These are phyloP conservation scores for Agrochola lychnidis DNA, from an alignment of 2,888 invertebrate species.

Conservation along the genomic window DNA sequence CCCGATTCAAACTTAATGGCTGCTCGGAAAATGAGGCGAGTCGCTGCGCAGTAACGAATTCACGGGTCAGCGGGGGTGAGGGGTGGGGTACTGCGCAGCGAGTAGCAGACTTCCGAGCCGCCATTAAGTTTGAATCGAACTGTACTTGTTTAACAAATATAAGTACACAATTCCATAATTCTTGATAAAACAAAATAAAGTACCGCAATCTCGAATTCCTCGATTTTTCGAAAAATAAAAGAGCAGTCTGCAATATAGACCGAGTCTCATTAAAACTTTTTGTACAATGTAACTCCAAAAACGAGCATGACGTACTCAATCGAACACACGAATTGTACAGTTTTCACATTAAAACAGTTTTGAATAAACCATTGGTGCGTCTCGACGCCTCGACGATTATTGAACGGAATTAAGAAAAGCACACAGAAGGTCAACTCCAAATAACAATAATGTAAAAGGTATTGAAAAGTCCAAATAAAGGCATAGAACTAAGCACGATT, in stretches of 20 bases:
- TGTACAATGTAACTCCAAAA: slow-evolving; percentile 42
- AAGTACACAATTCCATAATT: slow-evolving; percentile 1
- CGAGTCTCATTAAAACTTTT: slow-evolving; percentile 60
- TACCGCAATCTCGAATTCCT: slow-evolving; percentile 11
- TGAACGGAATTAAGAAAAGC: neutral
- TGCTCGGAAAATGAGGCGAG: too few relatives aligned
- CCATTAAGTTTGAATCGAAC: too few relatives aligned
- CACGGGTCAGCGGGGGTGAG: too few relatives aligned
- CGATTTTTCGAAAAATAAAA: slow-evolving; percentile 35
- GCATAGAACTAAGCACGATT: neutral
- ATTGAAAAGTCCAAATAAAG: neutral
- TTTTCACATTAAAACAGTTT: slow-evolving; percentile 51
- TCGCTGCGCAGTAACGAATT: too few relatives aligned
- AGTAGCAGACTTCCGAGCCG: too few relatives aligned
- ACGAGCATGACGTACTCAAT: slow-evolving; percentile 49
- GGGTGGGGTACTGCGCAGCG: too few relatives aligned
- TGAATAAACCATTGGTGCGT: slow-evolving; percentile 61
- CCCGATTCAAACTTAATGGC: too few relatives aligned
- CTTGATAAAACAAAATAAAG: neutral
- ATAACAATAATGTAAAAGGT: too few relatives aligned
- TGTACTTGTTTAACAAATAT: neutral
- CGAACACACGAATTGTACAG: slow-evolving; percentile 46
- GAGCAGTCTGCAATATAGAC: slow-evolving; percentile 22
- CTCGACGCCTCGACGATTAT: slow-evolving; percentile 37
- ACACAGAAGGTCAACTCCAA: slow-evolving; percentile 32